Evolutionary conservation across 2,797 vertebrate species (phyloP).

Genomic region (Hapalemur alaotrensis): DNA sequence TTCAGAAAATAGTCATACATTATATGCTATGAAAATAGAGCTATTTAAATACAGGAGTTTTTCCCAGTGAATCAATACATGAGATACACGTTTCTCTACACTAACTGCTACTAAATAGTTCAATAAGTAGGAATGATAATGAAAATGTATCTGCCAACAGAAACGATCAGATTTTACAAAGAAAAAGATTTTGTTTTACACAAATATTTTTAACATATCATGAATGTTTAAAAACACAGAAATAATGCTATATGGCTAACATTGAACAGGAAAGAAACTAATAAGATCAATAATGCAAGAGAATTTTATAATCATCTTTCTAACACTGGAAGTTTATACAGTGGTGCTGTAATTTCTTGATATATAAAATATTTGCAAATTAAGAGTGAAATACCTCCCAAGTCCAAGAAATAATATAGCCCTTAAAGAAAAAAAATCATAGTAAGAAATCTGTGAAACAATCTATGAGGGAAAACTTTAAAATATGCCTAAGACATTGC

Average conservation of each 20-base stretch:
- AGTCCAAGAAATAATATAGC: not conserved
- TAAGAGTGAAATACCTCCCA: conserved; percentile 62
- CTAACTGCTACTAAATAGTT: not conserved
- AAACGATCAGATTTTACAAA: conserved; percentile 30
- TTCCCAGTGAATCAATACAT: not conserved
- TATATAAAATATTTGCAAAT: conserved; percentile 50
- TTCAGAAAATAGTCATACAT: conserved; percentile 48
- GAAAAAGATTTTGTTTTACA: not conserved
- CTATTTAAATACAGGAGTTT: conserved; percentile 9
- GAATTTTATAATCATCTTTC: not conserved
- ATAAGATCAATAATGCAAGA: conserved; percentile 36
- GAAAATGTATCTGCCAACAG: conserved; percentile 15
- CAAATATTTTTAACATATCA: conserved; percentile 35
- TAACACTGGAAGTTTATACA: not conserved
- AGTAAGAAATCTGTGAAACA: conserved; percentile 69
- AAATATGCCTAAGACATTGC: conserved; percentile 61
- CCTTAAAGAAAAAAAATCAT: conserved; percentile 59
- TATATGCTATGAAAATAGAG: conserved; percentile 16
- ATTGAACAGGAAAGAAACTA: conserved; percentile 18
- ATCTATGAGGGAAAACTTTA: conserved; percentile 68
- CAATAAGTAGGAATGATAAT: conserved; percentile 11
- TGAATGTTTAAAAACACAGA: conserved; percentile 35
- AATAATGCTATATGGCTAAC: not conserved
- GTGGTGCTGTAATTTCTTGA: conserved; percentile 46
- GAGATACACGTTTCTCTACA: not conserved